A percentile compares a stretch with the other conserved stretches of the same genome.
phyloP scores from a whole-genome alignment of 2,888 invertebrate species.

The Eumerus sabulonum region DNA sequence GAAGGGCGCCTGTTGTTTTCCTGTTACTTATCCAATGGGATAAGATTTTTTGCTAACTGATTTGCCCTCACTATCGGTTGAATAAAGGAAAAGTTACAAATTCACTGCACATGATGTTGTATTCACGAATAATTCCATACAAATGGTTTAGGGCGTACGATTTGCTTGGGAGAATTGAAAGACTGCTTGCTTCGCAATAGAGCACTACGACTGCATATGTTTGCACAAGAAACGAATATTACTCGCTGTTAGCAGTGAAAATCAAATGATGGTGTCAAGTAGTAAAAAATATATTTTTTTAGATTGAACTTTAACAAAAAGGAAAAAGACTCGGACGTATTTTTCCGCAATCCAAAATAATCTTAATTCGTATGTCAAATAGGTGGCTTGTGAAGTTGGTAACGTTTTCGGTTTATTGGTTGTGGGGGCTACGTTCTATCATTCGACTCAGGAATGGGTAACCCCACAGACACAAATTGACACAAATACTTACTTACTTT shows the following conservation, averaged over 20 bases:
- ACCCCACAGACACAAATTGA: too few species aligned
- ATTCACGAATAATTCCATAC: constrained; percentile 49
- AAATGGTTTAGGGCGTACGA: constrained; percentile 61
- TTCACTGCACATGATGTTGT: constrained; percentile 20
- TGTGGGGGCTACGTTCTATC: constrained; percentile 20
- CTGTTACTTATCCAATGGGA: neutral
- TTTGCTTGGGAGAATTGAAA: constrained; percentile 1
- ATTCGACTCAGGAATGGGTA: neutral
- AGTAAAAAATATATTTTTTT: constrained; percentile 4
- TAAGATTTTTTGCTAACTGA: neutral
- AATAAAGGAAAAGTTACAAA: constrained; percentile 1
- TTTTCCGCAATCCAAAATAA: constrained; percentile 59
- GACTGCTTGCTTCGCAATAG: constrained; percentile 15
- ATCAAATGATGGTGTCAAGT: neutral
- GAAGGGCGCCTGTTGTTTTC: neutral
- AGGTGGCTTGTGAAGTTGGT: constrained; percentile 41
- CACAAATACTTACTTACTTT: too few species aligned
- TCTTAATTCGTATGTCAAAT: constrained; percentile 56
- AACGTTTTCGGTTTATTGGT: neutral
- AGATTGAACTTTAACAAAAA: constrained; percentile 18
- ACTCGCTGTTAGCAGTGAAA: neutral
- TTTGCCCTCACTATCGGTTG: constrained; percentile 9
- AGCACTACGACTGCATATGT: constrained; percentile 7
- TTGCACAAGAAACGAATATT: constrained; percentile 1
- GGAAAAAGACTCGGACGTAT: constrained; percentile 26